Base-by-base conservation (phyloP, 2,797 vertebrate species). In the Notolabrus celidotus region DNA sequence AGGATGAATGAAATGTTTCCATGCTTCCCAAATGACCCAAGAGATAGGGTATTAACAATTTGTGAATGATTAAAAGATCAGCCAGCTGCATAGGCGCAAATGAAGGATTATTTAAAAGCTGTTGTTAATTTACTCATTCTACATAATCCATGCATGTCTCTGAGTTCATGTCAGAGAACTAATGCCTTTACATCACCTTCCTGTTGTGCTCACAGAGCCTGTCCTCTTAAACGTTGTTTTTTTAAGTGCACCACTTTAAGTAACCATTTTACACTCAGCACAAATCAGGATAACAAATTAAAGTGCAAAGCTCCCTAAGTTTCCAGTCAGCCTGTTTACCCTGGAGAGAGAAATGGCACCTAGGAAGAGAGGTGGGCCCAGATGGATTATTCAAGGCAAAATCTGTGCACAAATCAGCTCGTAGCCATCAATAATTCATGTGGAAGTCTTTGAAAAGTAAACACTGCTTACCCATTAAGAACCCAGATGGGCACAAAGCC, bases 341-440 rank as follows among this genome's bases (percentile, higher is more conserved):
- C 73, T 15, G 34, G 66, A 83, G 78, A 81, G 70, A 77, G 68
- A 63, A 54, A 50, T 47, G 50, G 70, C 74, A 83, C 74, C 86
- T 56, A 55, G 56, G 73, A 80, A 73, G 64, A 17, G 23, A 71
- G 71, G 65, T 70, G 42, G 76, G 53, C 77, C 79, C 77, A 61
- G 71, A 84, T 78, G 74, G 86, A 90, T 91, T 88, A 85, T 85
- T 86, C 68, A 12, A 39, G 63, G 57, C 77, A 80, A 91, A 92
- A 89, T 91, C 80, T 59, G 74, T 77, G 78, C 74, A 86, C 82
- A 89, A 88, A 87, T 90, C 86, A 74, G 71, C 83, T 77, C 42
- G 10, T 77, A 79, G 39, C 64, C 84, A 92, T 93, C 87, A 92
- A 92, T 93, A 89, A 93, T 94, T 93, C 82, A 93, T 88, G 82